Percentiles rank a stretch among this genome's conserved stretches.
phyloP scores from a whole-genome alignment of 1,140 invertebrate genomes.

The Heliconius hermathena region DNA sequence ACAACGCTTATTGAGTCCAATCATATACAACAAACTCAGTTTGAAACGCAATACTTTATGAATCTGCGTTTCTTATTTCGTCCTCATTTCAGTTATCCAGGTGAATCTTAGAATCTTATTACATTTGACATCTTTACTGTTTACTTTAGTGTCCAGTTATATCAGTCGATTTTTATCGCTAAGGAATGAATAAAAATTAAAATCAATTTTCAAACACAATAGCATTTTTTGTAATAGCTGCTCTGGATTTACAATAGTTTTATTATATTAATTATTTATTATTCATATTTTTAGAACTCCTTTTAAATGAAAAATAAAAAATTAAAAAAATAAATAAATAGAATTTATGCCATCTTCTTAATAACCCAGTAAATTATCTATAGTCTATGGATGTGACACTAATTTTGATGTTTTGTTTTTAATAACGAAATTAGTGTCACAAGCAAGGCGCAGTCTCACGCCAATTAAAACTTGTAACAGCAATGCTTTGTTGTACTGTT shows the following conservation, averaged over 20 bases:
- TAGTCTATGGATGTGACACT: background rate
- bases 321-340: too few relatives aligned
- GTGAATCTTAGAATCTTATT: conserved; percentile 18
- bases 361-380: background rate
- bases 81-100: conserved; percentile 27
- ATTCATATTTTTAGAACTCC: background rate
- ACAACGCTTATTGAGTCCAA: conserved; percentile 33
- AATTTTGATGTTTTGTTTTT: background rate
- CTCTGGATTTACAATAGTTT: too few relatives aligned
- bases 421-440: background rate
- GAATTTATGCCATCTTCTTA: background rate
- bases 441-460: conserved; percentile 3
- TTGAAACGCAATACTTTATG: conserved; percentile 32
- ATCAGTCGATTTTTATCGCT: background rate
- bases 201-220: too few relatives aligned
- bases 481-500: conserved; percentile 11
- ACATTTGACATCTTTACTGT: conserved; percentile 10
- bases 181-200: too few relatives aligned
- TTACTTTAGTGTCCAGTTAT: background rate
- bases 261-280: too few relatives aligned
- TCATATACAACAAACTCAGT: conserved; percentile 28
- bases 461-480: conserved; percentile 1
- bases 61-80: conserved; percentile 32
- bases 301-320: too few relatives aligned
- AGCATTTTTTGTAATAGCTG: too few relatives aligned